These are phyloP conservation scores for Strigamia transsilvanica DNA, from an alignment of 2,888 invertebrate species.

Conservation along the genomic window DNA sequence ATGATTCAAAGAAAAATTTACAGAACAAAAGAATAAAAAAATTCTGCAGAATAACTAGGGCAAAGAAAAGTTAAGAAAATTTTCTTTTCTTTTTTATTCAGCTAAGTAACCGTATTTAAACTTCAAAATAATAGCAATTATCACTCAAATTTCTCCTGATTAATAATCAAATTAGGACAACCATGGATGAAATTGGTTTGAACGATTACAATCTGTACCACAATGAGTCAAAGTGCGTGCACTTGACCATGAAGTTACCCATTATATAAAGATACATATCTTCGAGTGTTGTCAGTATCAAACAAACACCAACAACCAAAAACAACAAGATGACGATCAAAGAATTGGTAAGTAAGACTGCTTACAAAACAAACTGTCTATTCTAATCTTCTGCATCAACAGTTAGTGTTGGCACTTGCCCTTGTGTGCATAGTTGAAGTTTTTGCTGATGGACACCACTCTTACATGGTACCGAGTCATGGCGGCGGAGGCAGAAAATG, in stretches of 20 bases:
- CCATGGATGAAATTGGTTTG: background rate
- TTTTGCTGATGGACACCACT: background rate
- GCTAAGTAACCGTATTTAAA: background rate
- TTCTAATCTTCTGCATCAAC: background rate
- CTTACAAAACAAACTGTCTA: background rate
- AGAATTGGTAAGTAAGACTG: background rate
- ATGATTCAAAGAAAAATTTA: background rate
- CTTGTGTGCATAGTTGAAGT: background rate
- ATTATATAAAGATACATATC: background rate
- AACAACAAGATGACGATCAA: slow-evolving; percentile 15
- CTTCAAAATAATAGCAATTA: background rate
- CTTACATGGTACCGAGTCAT: background rate
- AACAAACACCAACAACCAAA: background rate
- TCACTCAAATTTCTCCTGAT: background rate
- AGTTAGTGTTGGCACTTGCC: background rate
- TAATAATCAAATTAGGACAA: background rate
- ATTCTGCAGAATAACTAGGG: background rate
- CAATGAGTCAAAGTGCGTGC: background rate
- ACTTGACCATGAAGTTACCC: slow-evolving; percentile 19
- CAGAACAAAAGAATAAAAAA: background rate
- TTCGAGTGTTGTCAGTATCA: background rate
- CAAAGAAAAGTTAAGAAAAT: slow-evolving; percentile 2
- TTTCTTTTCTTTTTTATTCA: background rate
- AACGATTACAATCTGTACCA: background rate
- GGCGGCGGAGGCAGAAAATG: background rate